These are phyloP conservation scores for Propsilocerus akamusi DNA, from an alignment of 1,140 invertebrate species.

Conservation along the genomic window DNA sequence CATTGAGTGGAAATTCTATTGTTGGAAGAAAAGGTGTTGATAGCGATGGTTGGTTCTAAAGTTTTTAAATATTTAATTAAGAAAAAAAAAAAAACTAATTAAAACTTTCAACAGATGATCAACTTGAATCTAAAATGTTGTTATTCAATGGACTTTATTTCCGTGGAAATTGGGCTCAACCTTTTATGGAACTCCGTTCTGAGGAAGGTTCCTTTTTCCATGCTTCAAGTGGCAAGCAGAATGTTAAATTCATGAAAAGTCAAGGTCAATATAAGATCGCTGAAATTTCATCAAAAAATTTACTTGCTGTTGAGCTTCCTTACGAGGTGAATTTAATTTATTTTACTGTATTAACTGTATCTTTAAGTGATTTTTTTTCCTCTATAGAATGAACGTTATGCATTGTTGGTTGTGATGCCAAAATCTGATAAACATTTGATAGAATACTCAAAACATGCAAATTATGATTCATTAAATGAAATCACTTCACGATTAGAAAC, in stretches of 20 bases:
- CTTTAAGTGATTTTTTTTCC: not conserved
- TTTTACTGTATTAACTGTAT: not conserved
- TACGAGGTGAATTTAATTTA: conserved; percentile 27
- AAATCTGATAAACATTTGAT: conserved; percentile 29
- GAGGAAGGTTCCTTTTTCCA: conserved; percentile 31
- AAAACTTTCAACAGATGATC: conserved; percentile 7
- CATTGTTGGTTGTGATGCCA: conserved; percentile 31
- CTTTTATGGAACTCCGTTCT: conserved; percentile 19
- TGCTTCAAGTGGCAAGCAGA: conserved; percentile 31
- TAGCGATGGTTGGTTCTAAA: too few species aligned
- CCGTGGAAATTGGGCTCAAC: conserved; percentile 30
- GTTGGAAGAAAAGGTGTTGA: conserved; percentile 15
- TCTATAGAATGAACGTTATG: conserved; percentile 31
- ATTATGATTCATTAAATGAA: not conserved
- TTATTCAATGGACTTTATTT: conserved; percentile 43
- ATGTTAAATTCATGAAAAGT: conserved; percentile 32
- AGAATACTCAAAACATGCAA: conserved; percentile 21
- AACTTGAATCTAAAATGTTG: conserved; percentile 28
- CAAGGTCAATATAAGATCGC: conserved; percentile 29
- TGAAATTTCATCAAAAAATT: conserved; percentile 30
- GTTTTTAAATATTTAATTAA: too few species aligned
- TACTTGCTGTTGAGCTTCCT: conserved; percentile 32
- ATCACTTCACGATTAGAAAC: not conserved
- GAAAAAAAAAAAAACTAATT: too few species aligned
- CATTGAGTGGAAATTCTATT: conserved; percentile 21